Percentiles rank a stretch among this genome's conserved stretches.
Conservation (phyloP, 2,113 vertebrate genomes). For the zebrafish (Danio rerio) region GRCz12tu NC_133177.1:28539001-28539500, state of each 20-base stretch:
- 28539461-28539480: neutral
- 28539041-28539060: neutral
- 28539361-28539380: constrained; percentile 62
- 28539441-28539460: neutral
- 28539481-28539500: no score
- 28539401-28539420: constrained; percentile 29
- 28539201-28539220: constrained; percentile 22
- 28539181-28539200: constrained; percentile 16
- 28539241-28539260: constrained; percentile 52
- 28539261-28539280: constrained; percentile 54
- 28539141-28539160: constrained; percentile 17
- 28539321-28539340: constrained; percentile 23
- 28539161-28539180: constrained; percentile 29
- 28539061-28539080: neutral
- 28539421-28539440: neutral
- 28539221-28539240: constrained; percentile 33
- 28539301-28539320: neutral
- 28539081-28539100: neutral
- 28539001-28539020: neutral
- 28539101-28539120: constrained; percentile 13
- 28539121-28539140: constrained; percentile 15
- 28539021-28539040: neutral
- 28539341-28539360: constrained; percentile 46
- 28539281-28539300: constrained; percentile 11
- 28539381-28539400: constrained; percentile 53